Evolutionary conservation across 2,888 invertebrate genomes (phyloP), one percentile per base, ranked within the genome.

Genomic region (Tachina fera): DNA sequence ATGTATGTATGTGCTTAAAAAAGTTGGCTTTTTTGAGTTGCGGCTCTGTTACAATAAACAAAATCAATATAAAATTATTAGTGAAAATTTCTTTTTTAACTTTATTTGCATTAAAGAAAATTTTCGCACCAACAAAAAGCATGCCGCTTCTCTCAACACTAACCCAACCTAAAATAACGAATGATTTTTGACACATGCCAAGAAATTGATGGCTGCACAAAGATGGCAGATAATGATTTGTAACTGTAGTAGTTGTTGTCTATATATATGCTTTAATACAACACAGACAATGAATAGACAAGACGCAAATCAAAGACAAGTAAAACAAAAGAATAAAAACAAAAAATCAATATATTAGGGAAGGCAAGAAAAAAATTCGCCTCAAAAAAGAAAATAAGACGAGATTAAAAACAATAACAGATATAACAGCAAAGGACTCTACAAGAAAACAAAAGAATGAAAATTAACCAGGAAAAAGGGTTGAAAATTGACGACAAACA

Each of bases 291-390:
- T 74, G 74, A 74, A 79, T 56, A 84, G 53, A 79, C 74, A 84
- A 75, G 60, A 70, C 41, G 41, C 45, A 75, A 74, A 72, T 68
- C 49, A 31, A 75, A 84, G 74, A 79, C 67, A 47, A 16, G 45
- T 16, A 78, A 71, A 49, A 84, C 78, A 84, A 76, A 65, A 78
- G 72, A 9, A 78, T 39, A 78, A 47, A 71, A 56, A 61, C 58
- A 75, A 76, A 87, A 87, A 87, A 87, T 87, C 87, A 68, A 87
- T 87, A 87, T 77, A 83, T 87, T 82, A 74, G 80, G 78, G 84
- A 87, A 87, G 83, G 83, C 76, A 58, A 80, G 60, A 53, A 63
- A 81, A 83, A 78, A 78, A 47, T 3, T 51, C 56, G 14, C 16
- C 22, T 49, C 14, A 11, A 41, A 70, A 60, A 39, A 41, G 41